A percentile compares a stretch with the other conserved stretches of the same genome.
Evolutionary conservation across 2,797 vertebrate genomes (phyloP).

Genomic region (Pteronotus mesoamericanus): DNA sequence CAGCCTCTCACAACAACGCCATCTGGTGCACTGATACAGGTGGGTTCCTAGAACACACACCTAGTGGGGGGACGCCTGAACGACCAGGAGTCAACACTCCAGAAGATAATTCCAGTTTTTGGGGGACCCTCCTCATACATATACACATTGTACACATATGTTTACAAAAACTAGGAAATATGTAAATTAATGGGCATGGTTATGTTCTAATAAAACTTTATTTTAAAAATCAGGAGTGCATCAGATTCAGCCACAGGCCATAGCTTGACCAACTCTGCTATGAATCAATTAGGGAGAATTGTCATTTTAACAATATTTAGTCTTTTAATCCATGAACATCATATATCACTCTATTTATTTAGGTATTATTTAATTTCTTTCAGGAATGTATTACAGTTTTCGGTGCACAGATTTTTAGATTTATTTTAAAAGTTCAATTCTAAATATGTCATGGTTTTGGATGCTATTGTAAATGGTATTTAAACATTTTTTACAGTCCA

Average conservation of each 20-base stretch:
- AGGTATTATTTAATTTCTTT: neutral
- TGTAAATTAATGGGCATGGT: neutral
- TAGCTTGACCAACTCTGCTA: neutral
- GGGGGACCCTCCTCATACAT: neutral
- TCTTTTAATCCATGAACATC: neutral
- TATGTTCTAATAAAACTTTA: neutral
- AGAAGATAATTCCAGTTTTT: too few relatives aligned
- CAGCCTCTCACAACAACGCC: too few relatives aligned
- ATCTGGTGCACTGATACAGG: too few relatives aligned
- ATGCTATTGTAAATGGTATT: neutral
- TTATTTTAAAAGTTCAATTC: neutral
- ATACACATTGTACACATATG: neutral
- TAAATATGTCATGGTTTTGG: neutral
- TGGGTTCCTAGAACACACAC: too few relatives aligned
- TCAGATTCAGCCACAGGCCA: neutral
- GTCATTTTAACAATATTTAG: neutral
- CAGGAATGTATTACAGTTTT: neutral
- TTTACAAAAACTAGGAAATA: neutral
- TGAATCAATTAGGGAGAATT: neutral
- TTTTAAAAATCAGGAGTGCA: neutral
- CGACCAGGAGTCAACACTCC: too few relatives aligned
- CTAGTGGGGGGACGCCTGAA: too few relatives aligned
- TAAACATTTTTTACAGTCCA: neutral
- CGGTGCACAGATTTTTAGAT: neutral
- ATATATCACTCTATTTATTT: neutral